A percentile compares a stretch with the other conserved stretches of the same genome.
phyloP scores from a whole-genome alignment of 2,797 vertebrate genomes.

The Lepilemur septentrionalis region DNA sequence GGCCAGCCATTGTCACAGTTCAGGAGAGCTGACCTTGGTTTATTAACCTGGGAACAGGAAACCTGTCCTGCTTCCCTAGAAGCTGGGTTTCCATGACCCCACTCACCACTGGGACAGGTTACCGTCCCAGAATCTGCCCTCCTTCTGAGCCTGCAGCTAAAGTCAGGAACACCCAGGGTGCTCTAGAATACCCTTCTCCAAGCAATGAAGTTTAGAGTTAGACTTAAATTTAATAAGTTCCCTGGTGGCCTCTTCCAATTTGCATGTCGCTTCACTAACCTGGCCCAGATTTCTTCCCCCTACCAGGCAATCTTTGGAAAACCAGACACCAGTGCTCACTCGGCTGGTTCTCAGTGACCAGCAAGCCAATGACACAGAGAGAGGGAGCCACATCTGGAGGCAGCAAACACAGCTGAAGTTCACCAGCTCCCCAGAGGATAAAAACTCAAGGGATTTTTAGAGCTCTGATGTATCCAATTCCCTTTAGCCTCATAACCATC shows the following conservation, averaged over 20 bases:
- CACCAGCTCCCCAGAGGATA: neutral
- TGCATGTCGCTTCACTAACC: neutral
- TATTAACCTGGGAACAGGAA: neutral
- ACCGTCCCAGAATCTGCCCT: neutral
- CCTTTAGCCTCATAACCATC: neutral
- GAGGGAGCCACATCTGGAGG: neutral
- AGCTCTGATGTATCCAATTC: neutral
- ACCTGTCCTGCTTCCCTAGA: neutral
- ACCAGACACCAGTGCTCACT: neutral
- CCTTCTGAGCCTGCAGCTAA: neutral
- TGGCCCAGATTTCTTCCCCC: neutral
- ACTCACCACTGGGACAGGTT: neutral
- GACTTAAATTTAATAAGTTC: neutral
- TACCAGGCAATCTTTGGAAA: neutral
- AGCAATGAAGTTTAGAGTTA: neutral
- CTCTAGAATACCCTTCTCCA: neutral
- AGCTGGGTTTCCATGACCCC: neutral
- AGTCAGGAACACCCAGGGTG: neutral
- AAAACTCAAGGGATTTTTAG: neutral
- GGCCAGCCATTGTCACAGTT: fast-evolving
- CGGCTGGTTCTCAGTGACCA: neutral
- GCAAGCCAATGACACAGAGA: neutral
- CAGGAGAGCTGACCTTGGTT: neutral
- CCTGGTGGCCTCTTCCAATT: neutral
- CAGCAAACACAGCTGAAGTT: neutral